These are phyloP conservation scores for Ictidomys tridecemlineatus DNA, from an alignment of 2,113 vertebrate genomes.

Conservation along the genomic window DNA sequence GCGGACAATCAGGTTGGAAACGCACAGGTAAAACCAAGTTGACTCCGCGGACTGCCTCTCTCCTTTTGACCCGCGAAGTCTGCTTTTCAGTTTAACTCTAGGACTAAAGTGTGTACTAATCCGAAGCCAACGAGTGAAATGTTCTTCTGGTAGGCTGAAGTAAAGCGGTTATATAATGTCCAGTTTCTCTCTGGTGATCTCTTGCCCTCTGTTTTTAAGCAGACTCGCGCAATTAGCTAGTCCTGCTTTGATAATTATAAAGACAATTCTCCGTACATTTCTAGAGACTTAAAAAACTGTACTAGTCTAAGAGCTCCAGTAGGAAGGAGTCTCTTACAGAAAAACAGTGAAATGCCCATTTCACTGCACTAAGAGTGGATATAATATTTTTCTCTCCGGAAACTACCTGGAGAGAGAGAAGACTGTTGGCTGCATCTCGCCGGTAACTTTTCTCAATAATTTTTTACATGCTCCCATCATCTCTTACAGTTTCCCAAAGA, in stretches of 20 bases:
- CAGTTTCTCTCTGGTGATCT: not conserved
- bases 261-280: not conserved
- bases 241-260: not conserved
- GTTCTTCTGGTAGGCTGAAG: not conserved
- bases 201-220: conserved; percentile 43
- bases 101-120: conserved; percentile 2
- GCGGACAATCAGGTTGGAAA: conserved; percentile 54
- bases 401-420: conserved; percentile 58
- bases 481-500: not conserved
- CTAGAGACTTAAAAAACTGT: not conserved
- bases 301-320: not conserved
- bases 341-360: not conserved
- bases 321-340: not conserved
- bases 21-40: conserved; percentile 56
- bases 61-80: not conserved
- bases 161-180: not conserved
- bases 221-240: not conserved
- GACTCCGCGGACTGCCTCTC: not conserved
- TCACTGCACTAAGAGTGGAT: not conserved
- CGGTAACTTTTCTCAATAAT: conserved; percentile 7
- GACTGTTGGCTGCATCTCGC: not conserved
- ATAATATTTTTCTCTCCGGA: conserved; percentile 45
- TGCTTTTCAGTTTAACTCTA: not conserved
- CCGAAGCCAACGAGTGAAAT: not conserved
- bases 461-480: not conserved